Evolutionary conservation across 2,113 vertebrate genomes (phyloP), one percentile per base, ranked within the genome.

Genomic region (Zeus faber): DNA sequence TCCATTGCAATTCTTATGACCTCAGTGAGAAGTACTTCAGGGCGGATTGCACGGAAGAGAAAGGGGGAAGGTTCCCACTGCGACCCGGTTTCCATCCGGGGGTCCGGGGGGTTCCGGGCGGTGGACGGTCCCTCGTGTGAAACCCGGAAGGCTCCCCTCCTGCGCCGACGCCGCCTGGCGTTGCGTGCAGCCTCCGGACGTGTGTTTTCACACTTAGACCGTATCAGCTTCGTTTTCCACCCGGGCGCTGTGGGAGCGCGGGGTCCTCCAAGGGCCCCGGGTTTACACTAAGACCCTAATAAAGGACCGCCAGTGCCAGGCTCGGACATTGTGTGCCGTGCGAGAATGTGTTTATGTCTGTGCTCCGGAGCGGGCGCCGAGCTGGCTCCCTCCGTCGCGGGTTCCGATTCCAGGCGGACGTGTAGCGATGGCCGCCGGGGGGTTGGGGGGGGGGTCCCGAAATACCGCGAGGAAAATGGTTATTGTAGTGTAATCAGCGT

Each of bases 281-380:
- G n/a, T n/a, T n/a, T n/a, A n/a, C n/a, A n/a, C n/a, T n/a, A n/a
- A n/a, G n/a, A n/a, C 8, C 29, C 29, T 11, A 6, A 31, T 35
- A 13, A 10, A 35, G 33, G 33, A 14, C 33, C n/a, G 33, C 11
- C 10, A 14, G 11, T 18, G 39, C 16, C 27, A 9, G 27, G 27
- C 29, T 70, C 22, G 49, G 54, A 56, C 51, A 72, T 82, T 70
- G 65, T 67, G 79, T 48, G 40, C 25, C 37, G 50, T 40, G 49
- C 57, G 80, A 79, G 79, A 87, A 85, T 33, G 73, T 83, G 65
- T 87, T 88, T 90, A 81, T 64, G 81, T 76, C 54, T 54, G 77
- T 85, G 79, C n/a, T 14, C 9, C 80, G 75, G 64, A 62, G 58
- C 35, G 57, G 84, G 79, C 79, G 77, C 84, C 81, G 21, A 55